Evolutionary conservation across 2,113 vertebrate species (phyloP).

Genomic region (Entomyzon cyanotis): DNA sequence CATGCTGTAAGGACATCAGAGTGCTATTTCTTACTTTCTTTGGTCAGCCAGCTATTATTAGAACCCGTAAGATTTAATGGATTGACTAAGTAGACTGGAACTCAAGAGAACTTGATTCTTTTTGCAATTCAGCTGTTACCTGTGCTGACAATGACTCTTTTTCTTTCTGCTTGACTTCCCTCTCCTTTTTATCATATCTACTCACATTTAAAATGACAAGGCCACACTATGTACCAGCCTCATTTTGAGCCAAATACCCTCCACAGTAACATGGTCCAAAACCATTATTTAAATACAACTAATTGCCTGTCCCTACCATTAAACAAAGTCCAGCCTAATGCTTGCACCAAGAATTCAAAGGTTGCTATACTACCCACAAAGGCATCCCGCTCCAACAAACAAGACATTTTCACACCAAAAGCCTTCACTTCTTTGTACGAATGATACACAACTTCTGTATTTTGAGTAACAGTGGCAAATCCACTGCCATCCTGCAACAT

Average conservation of each 20-base stretch:
- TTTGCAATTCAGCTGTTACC: not conserved
- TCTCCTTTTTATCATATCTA: not conserved
- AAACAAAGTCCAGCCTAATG: not conserved
- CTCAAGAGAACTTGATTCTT: not conserved
- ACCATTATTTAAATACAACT: not conserved
- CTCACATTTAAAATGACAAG: not conserved
- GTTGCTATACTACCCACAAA: not conserved
- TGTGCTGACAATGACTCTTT: not conserved
- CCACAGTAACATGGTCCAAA: not conserved
- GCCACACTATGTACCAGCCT: not conserved
- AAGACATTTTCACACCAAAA: not conserved
- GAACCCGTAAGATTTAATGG: not conserved
- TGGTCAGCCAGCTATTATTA: slow-evolving; percentile 6
- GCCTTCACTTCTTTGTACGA: not conserved
- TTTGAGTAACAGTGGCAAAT: not conserved
- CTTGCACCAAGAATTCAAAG: not conserved
- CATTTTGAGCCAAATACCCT: not conserved
- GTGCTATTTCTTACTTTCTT: not conserved
- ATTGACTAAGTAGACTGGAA: not conserved
- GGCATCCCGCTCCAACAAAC: not conserved
- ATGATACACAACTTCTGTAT: not conserved
- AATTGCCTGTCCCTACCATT: not conserved
- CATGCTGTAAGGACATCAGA: not conserved
- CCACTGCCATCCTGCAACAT: not conserved
- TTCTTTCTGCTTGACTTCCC: not conserved